Evolutionary conservation across 2,113 vertebrate genomes (phyloP).

Genomic region (Sinosuthora webbiana): DNA sequence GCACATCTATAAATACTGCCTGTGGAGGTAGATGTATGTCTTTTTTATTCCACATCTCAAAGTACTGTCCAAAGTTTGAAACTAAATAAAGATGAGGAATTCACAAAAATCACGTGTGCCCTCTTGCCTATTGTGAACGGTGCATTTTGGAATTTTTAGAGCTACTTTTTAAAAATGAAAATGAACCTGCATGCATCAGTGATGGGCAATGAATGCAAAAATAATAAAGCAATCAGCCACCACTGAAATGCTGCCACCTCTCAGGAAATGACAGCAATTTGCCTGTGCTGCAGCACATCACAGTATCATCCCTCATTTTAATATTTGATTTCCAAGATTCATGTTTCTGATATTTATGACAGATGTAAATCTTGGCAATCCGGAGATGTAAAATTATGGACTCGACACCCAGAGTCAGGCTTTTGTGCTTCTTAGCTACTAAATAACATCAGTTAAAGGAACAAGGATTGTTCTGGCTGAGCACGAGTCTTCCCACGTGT

Average conservation of each 20-base stretch:
- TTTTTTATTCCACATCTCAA: not conserved
- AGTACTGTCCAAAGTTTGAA: not conserved
- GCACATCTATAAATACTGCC: not conserved
- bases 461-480: not conserved
- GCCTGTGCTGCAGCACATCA: not conserved
- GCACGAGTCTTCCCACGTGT: not conserved
- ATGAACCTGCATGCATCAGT: not conserved
- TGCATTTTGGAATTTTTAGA: not conserved
- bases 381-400: not conserved
- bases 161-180: conserved; percentile 20
- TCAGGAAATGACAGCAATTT: conserved; percentile 37
- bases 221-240: conserved; percentile 55
- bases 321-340: conserved; percentile 49
- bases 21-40: not conserved
- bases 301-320: conserved; percentile 28
- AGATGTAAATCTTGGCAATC: conserved; percentile 15
- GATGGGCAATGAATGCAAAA: conserved; percentile 42
- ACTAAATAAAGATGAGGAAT: not conserved
- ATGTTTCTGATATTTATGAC: conserved; percentile 11
- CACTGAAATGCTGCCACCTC: conserved; percentile 18
- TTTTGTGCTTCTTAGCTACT: not conserved
- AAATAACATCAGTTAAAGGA: not conserved
- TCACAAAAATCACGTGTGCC: not conserved
- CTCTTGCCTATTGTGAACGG: not conserved
- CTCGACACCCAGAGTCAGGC: not conserved